Evolutionary conservation across 2,113 vertebrate genomes (phyloP).

Genomic region (Trematomus loennbergii): DNA sequence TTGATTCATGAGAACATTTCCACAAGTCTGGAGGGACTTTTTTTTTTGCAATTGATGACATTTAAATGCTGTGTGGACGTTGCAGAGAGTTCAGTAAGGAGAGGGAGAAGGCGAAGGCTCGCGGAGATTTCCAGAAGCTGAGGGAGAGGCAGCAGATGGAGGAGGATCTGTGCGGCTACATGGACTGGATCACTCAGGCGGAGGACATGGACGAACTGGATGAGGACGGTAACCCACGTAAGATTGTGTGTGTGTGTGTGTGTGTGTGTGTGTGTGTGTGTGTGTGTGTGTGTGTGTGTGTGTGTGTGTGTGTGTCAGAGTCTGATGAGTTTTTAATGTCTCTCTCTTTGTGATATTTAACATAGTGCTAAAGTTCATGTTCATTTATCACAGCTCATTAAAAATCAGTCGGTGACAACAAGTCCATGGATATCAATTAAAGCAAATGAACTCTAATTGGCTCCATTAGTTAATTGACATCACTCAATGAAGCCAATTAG

Average conservation of each 20-base stretch:
- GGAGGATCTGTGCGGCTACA: slow-evolving; percentile 80
- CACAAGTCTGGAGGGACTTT: too few relatives aligned
- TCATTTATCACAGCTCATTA: not conserved
- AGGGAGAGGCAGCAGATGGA: slow-evolving; percentile 82
- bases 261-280: not conserved
- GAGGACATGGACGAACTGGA: slow-evolving; percentile 81
- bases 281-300: not conserved
- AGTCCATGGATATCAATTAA: not conserved
- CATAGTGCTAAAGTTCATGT: too few relatives aligned
- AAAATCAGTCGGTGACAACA: not conserved
- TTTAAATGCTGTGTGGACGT: not conserved
- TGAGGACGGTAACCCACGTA: slow-evolving; percentile 73
- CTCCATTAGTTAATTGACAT: not conserved
- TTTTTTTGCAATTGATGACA: too few relatives aligned
- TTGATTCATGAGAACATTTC: too few relatives aligned
- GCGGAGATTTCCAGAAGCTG: slow-evolving; percentile 80
- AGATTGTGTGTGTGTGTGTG: slow-evolving; percentile 30
- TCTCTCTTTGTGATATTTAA: too few relatives aligned
- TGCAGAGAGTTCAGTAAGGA: slow-evolving; percentile 81
- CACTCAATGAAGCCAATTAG: not conserved
- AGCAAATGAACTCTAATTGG: not conserved
- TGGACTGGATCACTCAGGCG: slow-evolving; percentile 82
- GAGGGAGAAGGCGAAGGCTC: slow-evolving; percentile 80
- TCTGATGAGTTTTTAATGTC: too few relatives aligned
- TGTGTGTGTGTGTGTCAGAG: not conserved